Evolutionary conservation across 2,113 vertebrate genomes (phyloP).

Genomic region (Cavia porcellus): DNA sequence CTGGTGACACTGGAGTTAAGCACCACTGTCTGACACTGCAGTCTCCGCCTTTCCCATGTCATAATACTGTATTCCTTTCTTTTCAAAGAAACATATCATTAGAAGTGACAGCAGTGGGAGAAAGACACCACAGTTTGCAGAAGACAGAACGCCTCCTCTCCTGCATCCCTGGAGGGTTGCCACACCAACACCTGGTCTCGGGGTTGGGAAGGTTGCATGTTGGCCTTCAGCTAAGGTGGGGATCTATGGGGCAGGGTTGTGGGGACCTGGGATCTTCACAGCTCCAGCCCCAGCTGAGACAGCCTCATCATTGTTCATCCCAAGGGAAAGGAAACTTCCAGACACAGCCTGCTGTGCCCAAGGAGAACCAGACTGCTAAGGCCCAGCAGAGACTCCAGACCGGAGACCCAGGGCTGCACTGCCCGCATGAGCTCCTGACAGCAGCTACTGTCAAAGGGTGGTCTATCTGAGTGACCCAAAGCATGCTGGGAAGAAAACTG

Average conservation of each 20-base stretch:
- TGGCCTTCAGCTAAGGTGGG: not conserved
- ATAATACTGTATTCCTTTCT: not conserved
- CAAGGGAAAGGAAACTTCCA: not conserved
- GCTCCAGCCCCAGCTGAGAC: not conserved
- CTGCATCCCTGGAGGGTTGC: not conserved
- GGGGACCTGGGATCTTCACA: not conserved
- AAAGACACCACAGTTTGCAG: not conserved
- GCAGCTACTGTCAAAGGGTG: not conserved
- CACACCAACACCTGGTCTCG: not conserved
- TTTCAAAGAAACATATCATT: slow-evolving; percentile 1
- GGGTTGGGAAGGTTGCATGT: not conserved
- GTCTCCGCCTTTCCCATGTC: not conserved
- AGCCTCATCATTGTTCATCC: not conserved
- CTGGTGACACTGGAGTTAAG: not conserved
- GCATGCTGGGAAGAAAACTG: not conserved
- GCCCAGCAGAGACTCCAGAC: not conserved
- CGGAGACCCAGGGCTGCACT: not conserved
- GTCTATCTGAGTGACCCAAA: not conserved
- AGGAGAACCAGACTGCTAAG: not conserved
- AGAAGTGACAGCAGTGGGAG: slow-evolving; percentile 6
- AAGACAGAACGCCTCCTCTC: not conserved
- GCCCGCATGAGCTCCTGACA: not conserved
- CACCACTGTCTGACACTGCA: not conserved
- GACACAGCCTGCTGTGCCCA: not conserved
- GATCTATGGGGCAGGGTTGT: not conserved